Evolutionary conservation across 2,888 invertebrate species (phyloP), one percentile per base, ranked within the genome.

Genomic region (Cerastis leucographa): DNA sequence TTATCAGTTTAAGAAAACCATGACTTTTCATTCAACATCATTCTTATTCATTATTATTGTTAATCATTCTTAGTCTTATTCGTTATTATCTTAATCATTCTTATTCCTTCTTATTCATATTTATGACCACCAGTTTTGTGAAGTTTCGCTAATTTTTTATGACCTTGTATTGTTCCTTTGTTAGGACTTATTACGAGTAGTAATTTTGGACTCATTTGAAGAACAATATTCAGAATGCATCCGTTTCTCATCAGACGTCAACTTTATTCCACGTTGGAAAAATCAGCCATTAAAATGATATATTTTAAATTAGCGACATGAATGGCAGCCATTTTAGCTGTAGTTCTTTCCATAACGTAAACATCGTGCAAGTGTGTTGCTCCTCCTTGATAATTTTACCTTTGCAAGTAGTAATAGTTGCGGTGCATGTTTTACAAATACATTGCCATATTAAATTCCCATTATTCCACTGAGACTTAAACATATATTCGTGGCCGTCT

Each of bases 281-380:
- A 56, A 56, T 17, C 7, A 29, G 12, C 54, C 12, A 56, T 56
- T 35, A 17, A 49, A 14, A 25, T 46, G 0, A 7, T 73, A 14
- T 59, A 25, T 4, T 77, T 78, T 59, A 80, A 42, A 83, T 83
- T 9, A 78, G 12, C 0, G 65, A 65, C 84, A 79, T 84, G 54
- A 84, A 84, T 5, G 79, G 80, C 42, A 66, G 46, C 71, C 80
- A 80, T 54, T 46, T 84, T 54, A 19, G 17, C 29, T 70, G 69
- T 11, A 80, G 12, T 17, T 6, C 11, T 62, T 22, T 62, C 17
- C 35, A 22, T 22, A 22, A 6, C 61, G 35, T 35, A 19, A 29
- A 61, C 35, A 29, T 59, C 9, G 1, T 25, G 51, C 84, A 81
- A 22, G 12, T 42, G 22, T 81, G 81, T 40, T 22, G 44, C 0